These are phyloP conservation scores for Rhodophaea formosa DNA, from an alignment of 2,888 invertebrate genomes.

Conservation along the genomic window DNA sequence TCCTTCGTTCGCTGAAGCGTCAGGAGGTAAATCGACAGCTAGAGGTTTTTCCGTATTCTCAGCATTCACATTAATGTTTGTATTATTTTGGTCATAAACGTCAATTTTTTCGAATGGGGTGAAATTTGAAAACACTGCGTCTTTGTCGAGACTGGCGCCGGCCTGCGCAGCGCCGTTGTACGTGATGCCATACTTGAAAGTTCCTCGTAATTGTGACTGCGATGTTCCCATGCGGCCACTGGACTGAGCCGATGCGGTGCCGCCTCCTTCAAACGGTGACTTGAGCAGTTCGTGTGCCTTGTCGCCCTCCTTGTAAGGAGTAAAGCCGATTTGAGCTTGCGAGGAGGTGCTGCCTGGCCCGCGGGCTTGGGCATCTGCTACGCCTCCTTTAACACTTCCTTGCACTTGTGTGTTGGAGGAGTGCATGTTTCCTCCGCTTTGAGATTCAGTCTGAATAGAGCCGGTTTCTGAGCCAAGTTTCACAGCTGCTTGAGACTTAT, in stretches of 20 bases:
- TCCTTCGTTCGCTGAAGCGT: conserved; percentile 30
- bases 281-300: conserved; percentile 70
- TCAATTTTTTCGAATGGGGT: conserved; percentile 69
- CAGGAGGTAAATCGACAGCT: conserved; percentile 29
- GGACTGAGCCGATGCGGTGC: conserved; percentile 89
- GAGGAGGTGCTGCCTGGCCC: conserved; percentile 92
- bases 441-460: conserved; percentile 87
- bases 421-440: conserved; percentile 87
- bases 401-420: conserved; percentile 90
- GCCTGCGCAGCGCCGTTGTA: conserved; percentile 92
- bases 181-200: conserved; percentile 88
- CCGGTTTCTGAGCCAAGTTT: conserved; percentile 88
- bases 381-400: conserved; percentile 90
- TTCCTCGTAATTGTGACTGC: conserved; percentile 91
- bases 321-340: conserved; percentile 93
- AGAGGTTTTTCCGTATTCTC: conserved; percentile 36
- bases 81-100: conserved; percentile 65
- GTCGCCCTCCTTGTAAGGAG: conserved; percentile 85
- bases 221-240: conserved; percentile 88
- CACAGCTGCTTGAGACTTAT: conserved; percentile 89
- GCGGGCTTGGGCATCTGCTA: conserved; percentile 92
- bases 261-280: conserved; percentile 86
- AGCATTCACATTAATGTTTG: conserved; percentile 60
- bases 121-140: conserved; percentile 66
- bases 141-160: conserved; percentile 86